Percentiles rank a stretch among this genome's conserved stretches.
Evolutionary conservation across 1,140 invertebrate genomes (phyloP).

Genomic region (Drosophila tropicalis): DNA sequence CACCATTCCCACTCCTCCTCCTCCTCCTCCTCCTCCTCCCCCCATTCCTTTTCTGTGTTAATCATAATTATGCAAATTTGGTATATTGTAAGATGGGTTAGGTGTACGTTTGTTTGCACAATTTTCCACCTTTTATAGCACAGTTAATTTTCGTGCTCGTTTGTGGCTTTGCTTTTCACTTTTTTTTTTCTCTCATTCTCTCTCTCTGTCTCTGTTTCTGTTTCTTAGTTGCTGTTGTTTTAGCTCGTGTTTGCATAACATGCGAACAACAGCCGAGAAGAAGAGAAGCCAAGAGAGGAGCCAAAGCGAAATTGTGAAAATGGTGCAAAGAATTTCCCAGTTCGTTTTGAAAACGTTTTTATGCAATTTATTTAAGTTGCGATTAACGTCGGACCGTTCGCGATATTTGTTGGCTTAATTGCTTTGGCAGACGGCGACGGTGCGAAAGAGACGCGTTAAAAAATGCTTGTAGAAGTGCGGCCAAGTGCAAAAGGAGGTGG

Average conservation of each 20-base stretch:
- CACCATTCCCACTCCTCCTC: too few relatives aligned
- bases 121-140: slow-evolving; percentile 82
- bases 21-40: background rate
- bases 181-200: slow-evolving; percentile 10
- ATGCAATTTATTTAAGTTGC: slow-evolving; percentile 72
- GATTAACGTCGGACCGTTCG: slow-evolving; percentile 52
- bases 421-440: slow-evolving; percentile 26
- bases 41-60: slow-evolving; percentile 49
- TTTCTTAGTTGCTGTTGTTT: slow-evolving; percentile 31
- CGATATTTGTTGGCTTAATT: slow-evolving; percentile 50
- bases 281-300: background rate
- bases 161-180: slow-evolving; percentile 34
- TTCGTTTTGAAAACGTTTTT: slow-evolving; percentile 69
- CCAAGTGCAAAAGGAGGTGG: slow-evolving; percentile 33
- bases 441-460: background rate
- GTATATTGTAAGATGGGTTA: slow-evolving; percentile 31
- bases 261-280: background rate
- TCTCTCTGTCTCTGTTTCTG: background rate
- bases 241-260: slow-evolving; percentile 42
- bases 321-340: slow-evolving; percentile 65
- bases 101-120: slow-evolving; percentile 79
- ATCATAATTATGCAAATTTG: slow-evolving; percentile 81
- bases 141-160: slow-evolving; percentile 81
- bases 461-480: slow-evolving; percentile 21
- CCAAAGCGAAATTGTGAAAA: slow-evolving; percentile 37